A percentile compares a stretch with the other conserved stretches of the same genome.
Conservation (phyloP, 2,888 invertebrate genomes). For the Scaptomyza cyrtandrae region DNA sequence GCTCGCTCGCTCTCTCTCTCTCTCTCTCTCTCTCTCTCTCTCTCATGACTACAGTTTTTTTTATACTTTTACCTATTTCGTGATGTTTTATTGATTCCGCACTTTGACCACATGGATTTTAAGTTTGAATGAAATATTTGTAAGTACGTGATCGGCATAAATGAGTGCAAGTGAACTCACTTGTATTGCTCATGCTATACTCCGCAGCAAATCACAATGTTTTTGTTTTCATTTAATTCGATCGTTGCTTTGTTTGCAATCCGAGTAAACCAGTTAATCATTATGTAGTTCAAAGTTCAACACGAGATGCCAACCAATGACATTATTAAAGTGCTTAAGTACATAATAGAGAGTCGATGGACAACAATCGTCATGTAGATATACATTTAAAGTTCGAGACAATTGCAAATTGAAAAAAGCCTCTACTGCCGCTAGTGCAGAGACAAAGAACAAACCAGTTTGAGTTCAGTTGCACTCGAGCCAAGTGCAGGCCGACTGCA, state of each 20-base stretch:
- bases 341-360: not conserved
- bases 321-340: slow-evolving; percentile 14
- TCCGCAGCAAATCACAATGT: slow-evolving; percentile 38
- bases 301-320: slow-evolving; percentile 13
- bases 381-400: not conserved
- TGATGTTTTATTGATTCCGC: not conserved
- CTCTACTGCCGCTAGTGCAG: not conserved
- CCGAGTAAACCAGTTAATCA: slow-evolving; percentile 8
- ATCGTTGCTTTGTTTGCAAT: slow-evolving; percentile 45
- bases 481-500: slow-evolving; percentile 26
- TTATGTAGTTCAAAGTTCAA: slow-evolving; percentile 49
- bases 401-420: slow-evolving; percentile 1
- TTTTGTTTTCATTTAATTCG: slow-evolving; percentile 37
- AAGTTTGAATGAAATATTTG: slow-evolving; percentile 27
- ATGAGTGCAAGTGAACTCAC: slow-evolving; percentile 35
- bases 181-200: slow-evolving; percentile 34
- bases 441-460: slow-evolving; percentile 22
- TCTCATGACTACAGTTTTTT: not conserved
- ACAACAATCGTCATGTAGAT: not conserved
- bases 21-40: not conserved
- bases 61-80: not conserved
- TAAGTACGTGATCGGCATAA: slow-evolving; percentile 17
- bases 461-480: slow-evolving; percentile 43
- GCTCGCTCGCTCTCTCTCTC: not conserved
- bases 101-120: slow-evolving; percentile 14